Base-by-base conservation (phyloP, 2,888 invertebrate genomes). In the Noctua comes region DNA sequence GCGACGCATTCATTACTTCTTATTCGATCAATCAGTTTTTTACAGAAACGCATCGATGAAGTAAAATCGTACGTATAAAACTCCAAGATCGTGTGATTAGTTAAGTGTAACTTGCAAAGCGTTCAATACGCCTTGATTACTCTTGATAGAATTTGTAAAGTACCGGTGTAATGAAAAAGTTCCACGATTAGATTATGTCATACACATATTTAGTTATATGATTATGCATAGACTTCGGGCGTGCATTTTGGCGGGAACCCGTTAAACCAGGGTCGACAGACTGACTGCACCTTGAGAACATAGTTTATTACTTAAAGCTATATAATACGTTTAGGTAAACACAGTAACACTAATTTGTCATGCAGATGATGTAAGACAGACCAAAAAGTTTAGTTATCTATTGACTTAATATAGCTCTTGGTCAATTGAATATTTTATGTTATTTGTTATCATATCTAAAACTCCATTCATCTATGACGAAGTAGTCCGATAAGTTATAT, bases 251-350 rank as follows among this genome's bases (percentile, higher is more conserved):
- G 64, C 51, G 36, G 24, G 3, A 36, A 59, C 1, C 0, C 68
- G 68, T 69, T 76, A 73, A 72, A 27, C 24, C 68, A 81, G 48
- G 64, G 81, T 64, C 82, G 54, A 62, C n/a, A 48, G 24, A 77
- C n/a, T 18, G 62, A 73, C 31, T 77, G 73, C 62, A 57, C 7
- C n/a, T 54, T 68, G n/a, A 24, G 40, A 57, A 18, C 46, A 62
- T 1, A 66, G 10, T 66, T 40, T 69, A 65, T 24, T 69, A 48
- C 70, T 43, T 16, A 73, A 62, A 77, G 66, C 70, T 73, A 31
- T 82, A 64, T 51, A 82, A 82, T 36, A 62, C 0, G 54, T 73
- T 70, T 68, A 46, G 31, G 62, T 77, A 43, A 71, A 68, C 68
- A 59, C 36, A 70, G 16, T 71, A n/a, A 21, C 57, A 72, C 48